A percentile compares a stretch with the other conserved stretches of the same genome.
Conservation (phyloP, 1,140 invertebrate species). For the Aradophagus sp. region DNA sequence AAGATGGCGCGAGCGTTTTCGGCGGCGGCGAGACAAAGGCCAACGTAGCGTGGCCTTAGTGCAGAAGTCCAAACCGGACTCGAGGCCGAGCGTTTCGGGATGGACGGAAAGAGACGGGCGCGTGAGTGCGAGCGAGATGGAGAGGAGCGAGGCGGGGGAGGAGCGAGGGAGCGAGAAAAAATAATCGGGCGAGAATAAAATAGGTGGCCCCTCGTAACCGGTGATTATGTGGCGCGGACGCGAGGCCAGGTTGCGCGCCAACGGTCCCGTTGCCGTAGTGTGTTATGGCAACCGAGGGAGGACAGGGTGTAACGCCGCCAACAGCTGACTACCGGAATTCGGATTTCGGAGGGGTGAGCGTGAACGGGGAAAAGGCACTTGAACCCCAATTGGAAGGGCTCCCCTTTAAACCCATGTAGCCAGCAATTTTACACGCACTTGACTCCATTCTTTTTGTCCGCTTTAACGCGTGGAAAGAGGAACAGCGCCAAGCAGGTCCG, state of each 20-base stretch:
- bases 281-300: conserved; percentile 49
- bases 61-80: conserved; percentile 57
- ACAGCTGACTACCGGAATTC: conserved; percentile 75
- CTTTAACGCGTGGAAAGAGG: conserved; percentile 16
- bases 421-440: conserved; percentile 76
- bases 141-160: too few relatives aligned
- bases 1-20: too few relatives aligned
- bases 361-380: conserved; percentile 63
- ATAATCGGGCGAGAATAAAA: conserved; percentile 49
- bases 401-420: conserved; percentile 68
- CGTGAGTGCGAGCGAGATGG: too few relatives aligned
- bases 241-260: conserved; percentile 30
- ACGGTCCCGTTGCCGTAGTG: conserved; percentile 36
- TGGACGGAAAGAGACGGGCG: conserved; percentile 13
- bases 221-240: conserved; percentile 51
- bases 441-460: conserved; percentile 71
- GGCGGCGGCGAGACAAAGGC: too few relatives aligned
- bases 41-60: too few relatives aligned
- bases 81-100: conserved; percentile 16
- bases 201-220: conserved; percentile 27
- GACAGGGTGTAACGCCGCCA: conserved; percentile 63
- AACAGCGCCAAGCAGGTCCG: conserved; percentile 44
- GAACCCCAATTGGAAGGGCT: conserved; percentile 70
- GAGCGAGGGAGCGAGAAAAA: conserved; percentile 14
- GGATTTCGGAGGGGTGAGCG: conserved; percentile 70